phyloP scores from a whole-genome alignment of 2,888 invertebrate species.

The Nomada fabriciana region DNA sequence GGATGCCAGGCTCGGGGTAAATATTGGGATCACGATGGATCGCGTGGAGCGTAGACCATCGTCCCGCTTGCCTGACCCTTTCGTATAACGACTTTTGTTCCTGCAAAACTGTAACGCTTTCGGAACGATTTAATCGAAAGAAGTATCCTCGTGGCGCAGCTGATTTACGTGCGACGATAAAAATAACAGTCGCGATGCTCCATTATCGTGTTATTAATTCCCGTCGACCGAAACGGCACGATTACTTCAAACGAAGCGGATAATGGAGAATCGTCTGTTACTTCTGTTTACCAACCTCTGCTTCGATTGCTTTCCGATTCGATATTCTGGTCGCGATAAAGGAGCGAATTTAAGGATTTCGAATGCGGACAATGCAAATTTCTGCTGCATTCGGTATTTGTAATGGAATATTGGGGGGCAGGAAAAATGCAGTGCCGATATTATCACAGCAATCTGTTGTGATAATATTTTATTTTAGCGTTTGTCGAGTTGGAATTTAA shows the following conservation, averaged over 20 bases:
- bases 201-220: background rate
- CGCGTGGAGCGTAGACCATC: slow-evolving; percentile 59
- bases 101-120: slow-evolving; percentile 68
- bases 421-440: no score
- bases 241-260: background rate
- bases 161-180: slow-evolving; percentile 5
- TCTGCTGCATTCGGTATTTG: background rate
- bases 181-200: slow-evolving; percentile 13
- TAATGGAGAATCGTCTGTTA: background rate
- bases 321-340: background rate
- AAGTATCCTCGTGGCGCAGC: slow-evolving; percentile 40
- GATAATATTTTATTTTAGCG: no score
- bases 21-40: slow-evolving; percentile 75
- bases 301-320: background rate
- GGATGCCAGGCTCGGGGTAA: slow-evolving; percentile 72
- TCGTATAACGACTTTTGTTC: slow-evolving; percentile 66
- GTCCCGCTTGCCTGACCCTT: slow-evolving; percentile 65
- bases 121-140: slow-evolving; percentile 63
- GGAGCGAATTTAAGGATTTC: background rate
- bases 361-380: background rate
- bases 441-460: no score
- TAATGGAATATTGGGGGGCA: no score
- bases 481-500: no score
- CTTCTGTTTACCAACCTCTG: background rate
- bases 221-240: background rate